phyloP scores from a whole-genome alignment of 2,797 vertebrate species.

The Xiphorhynchus erythropygius region DNA sequence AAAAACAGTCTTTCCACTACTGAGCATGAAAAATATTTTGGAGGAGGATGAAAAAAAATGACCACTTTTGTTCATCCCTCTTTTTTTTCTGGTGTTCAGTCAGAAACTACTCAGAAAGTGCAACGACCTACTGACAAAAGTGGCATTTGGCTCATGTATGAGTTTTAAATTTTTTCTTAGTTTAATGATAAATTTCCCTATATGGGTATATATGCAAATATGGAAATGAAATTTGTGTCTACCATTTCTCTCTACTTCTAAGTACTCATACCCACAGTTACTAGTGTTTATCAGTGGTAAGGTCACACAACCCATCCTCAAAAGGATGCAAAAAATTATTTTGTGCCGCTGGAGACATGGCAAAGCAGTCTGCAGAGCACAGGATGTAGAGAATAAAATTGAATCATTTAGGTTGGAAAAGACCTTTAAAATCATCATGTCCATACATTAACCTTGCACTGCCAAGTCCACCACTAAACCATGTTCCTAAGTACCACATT shows the following conservation, averaged over 20 bases:
- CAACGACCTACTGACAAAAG: neutral
- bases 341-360: neutral
- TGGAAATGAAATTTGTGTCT: neutral
- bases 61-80: neutral
- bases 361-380: neutral
- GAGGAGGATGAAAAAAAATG: neutral
- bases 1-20: neutral
- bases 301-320: neutral
- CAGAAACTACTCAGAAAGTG: neutral
- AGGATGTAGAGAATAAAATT: neutral
- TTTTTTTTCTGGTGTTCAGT: neutral
- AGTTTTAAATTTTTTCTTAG: neutral
- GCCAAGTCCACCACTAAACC: neutral
- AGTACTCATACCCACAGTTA: neutral
- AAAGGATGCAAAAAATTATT: neutral
- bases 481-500: neutral
- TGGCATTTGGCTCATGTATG: neutral
- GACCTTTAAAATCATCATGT: neutral
- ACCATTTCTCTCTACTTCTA: neutral
- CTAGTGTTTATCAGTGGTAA: neutral
- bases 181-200: neutral
- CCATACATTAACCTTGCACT: fast-evolving
- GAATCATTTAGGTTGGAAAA: neutral
- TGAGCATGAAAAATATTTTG: neutral
- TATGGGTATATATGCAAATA: neutral